Conservation (phyloP, 2,888 invertebrate genomes). For the Scelioninae gen. 1 region DNA sequence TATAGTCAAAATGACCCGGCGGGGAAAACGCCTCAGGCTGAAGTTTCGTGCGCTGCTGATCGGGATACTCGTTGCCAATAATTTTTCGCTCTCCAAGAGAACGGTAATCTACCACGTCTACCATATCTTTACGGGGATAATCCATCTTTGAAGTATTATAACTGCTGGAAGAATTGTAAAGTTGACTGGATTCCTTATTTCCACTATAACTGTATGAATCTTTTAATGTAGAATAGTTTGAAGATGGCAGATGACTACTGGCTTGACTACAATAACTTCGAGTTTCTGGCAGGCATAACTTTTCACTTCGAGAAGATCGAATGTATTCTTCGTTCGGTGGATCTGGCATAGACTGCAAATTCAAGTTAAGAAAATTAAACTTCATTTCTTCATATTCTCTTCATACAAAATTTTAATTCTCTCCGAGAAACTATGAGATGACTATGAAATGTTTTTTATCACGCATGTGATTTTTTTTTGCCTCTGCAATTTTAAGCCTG, state of each 20-base stretch:
- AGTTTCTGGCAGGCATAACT: slow-evolving; percentile 80
- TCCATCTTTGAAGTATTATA: slow-evolving; percentile 80
- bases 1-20: slow-evolving; percentile 85
- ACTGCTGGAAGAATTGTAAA: slow-evolving; percentile 79
- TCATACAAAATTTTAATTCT: no score
- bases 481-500: no score
- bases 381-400: no score
- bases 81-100: slow-evolving; percentile 77
- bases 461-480: no score
- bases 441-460: no score
- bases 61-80: slow-evolving; percentile 65
- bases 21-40: slow-evolving; percentile 80
- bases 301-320: slow-evolving; percentile 77
- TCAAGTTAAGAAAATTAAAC: no score
- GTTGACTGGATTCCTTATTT: slow-evolving; percentile 80
- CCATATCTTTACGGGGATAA: slow-evolving; percentile 72
- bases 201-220: slow-evolving; percentile 81
- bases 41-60: slow-evolving; percentile 68
- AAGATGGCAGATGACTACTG: slow-evolving; percentile 78
- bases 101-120: slow-evolving; percentile 77
- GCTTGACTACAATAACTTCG: slow-evolving; percentile 77
- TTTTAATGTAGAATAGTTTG: slow-evolving; percentile 81
- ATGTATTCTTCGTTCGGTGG: slow-evolving; percentile 81
- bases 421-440: no score
- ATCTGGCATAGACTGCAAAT: slow-evolving; percentile 82